Base-by-base conservation (phyloP, 1,140 invertebrate species). In the Euura lappo region DNA sequence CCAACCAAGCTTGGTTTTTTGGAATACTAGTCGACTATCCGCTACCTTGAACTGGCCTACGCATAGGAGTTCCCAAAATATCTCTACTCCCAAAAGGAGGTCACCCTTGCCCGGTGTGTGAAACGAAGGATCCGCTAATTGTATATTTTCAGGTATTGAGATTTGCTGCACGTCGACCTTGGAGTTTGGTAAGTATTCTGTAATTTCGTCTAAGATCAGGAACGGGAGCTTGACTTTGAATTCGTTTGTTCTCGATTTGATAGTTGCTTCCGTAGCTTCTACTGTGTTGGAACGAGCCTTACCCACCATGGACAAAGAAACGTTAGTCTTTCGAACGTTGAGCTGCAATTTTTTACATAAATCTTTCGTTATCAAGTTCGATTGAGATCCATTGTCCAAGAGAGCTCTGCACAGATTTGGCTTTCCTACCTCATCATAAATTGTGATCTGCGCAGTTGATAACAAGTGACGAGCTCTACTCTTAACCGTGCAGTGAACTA, bases 1-100 rank as follows among this genome's bases (percentile, higher is more conserved):
- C 74, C 74, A 72, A 44, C 69, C 69, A 44, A 73, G 44, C 65
- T 60, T 70, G 1, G 69, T 75, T 43, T 75, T 75, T 44, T 71
- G 71, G 28, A 75, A 68, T 28, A 71, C 42, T 46, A 71, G 71
- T 3, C 13, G 45, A 28, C 65, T 44, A 6, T 75, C 42, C 11
- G 64, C 71, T 3, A 68, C 45, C 2, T 64, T 69, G 2, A 75
- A 13, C 70, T 60, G 66, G 60, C 28, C 71, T 0, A 13, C 13
- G 44, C 66, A 8, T 6, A 75, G 11, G 2, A 75, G 44, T 11
- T 72, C 64, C 11, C 66, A 44, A 65, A 75, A 75, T 47, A 69
- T 72, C 47, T 75, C 64, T 0, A 71, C 74, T 6, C 67, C 44
- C 10, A 72, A 13, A 44, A 69, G 45, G 47, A 75, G 69, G 8